These are phyloP conservation scores for Arvicanthis niloticus DNA, from an alignment of 2,113 vertebrate genomes.

Conservation along the genomic window DNA sequence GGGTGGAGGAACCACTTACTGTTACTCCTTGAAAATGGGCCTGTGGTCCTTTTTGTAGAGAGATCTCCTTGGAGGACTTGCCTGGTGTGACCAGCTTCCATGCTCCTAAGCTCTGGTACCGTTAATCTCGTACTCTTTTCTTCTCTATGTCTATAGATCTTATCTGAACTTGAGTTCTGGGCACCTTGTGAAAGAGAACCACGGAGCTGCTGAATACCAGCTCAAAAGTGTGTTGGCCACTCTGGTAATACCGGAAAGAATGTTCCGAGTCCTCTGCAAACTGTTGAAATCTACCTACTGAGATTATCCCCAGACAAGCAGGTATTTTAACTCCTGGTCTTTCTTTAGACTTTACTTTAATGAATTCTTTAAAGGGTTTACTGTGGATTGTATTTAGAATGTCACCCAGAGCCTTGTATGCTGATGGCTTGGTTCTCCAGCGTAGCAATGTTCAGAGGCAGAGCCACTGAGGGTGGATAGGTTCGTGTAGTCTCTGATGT, in stretches of 20 bases:
- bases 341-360: neutral
- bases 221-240: rapidly evolving
- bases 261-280: rapidly evolving
- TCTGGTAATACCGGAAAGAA: rapidly evolving
- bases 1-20: neutral
- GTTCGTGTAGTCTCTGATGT: neutral
- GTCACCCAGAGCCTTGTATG: neutral
- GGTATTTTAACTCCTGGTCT: neutral
- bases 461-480: neutral
- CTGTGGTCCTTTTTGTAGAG: neutral
- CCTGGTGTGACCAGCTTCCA: rapidly evolving
- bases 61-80: too few relatives aligned
- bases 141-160: rapidly evolving
- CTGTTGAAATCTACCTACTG: neutral
- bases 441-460: neutral
- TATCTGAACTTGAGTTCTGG: neutral
- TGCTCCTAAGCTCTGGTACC: rapidly evolving
- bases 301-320: rapidly evolving
- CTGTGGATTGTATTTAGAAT: neutral
- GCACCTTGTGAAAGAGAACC: neutral
- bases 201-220: neutral
- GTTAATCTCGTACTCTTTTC: neutral
- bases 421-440: neutral
- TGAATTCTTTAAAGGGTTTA: neutral
- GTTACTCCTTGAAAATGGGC: neutral